phyloP scores from a whole-genome alignment of 2,797 vertebrate genomes.

The Enteromius radiatus region DNA sequence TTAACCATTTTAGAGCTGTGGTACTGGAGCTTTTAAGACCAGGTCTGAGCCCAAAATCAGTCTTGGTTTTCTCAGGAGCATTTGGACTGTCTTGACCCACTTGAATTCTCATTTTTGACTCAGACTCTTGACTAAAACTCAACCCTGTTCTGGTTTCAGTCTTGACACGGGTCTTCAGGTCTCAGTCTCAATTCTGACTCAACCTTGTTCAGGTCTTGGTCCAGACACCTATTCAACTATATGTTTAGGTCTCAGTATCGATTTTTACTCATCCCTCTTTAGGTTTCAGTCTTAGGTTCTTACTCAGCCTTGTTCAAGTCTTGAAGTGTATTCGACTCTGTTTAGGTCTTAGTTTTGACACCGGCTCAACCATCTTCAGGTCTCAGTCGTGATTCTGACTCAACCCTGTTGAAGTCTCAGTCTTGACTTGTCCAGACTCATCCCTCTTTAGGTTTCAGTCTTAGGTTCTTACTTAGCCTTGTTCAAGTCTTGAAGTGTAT shows the following conservation, averaged over 20 bases:
- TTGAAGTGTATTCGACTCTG: not conserved
- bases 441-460: not conserved
- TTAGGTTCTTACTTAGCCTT: not conserved
- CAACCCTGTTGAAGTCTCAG: not conserved
- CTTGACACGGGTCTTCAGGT: not conserved
- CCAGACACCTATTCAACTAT: too few species aligned
- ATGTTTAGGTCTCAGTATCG: too few species aligned
- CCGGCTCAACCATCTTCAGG: not conserved
- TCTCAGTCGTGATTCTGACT: not conserved
- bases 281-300: not conserved
- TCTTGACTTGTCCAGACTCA: not conserved
- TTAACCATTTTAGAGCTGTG: not conserved
- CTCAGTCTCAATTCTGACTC: not conserved
- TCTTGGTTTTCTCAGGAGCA: not conserved
- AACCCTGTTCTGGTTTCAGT: too few species aligned
- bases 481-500: rapidly evolving
- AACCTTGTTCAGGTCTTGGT: not conserved
- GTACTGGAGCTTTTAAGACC: not conserved
- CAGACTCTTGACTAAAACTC: not conserved
- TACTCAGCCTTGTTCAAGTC: rapidly evolving
- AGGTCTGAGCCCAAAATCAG: not conserved
- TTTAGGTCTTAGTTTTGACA: not conserved
- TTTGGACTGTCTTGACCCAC: not conserved
- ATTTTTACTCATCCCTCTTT: not conserved
- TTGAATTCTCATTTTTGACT: not conserved